Conservation (phyloP, 2,888 invertebrate genomes). For the Prenolepis imparis region DNA sequence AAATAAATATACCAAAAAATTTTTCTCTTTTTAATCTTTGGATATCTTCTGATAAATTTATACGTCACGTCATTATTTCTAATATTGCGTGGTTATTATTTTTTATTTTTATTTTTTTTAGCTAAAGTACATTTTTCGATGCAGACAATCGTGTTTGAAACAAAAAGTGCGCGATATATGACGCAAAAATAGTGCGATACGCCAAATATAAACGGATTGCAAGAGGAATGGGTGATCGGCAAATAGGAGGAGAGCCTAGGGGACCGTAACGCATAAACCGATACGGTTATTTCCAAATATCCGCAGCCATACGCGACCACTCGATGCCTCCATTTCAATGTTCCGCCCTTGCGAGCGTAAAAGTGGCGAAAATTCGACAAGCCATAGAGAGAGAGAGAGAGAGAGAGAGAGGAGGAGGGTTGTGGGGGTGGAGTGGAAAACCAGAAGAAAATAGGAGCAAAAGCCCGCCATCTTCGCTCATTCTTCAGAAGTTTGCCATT, state of each 20-base stretch:
- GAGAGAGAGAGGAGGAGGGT: too few species aligned
- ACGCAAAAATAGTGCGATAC: conserved; percentile 49
- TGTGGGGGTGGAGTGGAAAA: conserved; percentile 57
- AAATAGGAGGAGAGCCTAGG: conserved; percentile 69
- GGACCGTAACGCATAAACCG: conserved; percentile 80
- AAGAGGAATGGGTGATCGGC: conserved; percentile 72
- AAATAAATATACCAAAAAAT: not conserved
- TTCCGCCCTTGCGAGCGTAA: conserved; percentile 83
- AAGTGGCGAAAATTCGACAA: conserved; percentile 82
- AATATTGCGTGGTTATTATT: not conserved
- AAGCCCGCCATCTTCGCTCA: conserved; percentile 47
- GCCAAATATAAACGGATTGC: conserved; percentile 68
- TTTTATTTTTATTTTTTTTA: not conserved
- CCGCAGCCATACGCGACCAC: conserved; percentile 80
- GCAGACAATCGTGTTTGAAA: not conserved
- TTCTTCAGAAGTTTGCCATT: conserved; percentile 57
- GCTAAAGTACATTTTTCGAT: not conserved
- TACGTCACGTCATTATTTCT: not conserved
- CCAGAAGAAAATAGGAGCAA: conserved; percentile 46
- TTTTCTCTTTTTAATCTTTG: not conserved
- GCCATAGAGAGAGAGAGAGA: conserved; percentile 56
- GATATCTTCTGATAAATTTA: not conserved
- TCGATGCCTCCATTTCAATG: conserved; percentile 84
- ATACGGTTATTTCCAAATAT: conserved; percentile 83
- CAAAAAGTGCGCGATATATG: conserved; percentile 14